A percentile compares a stretch with the other conserved stretches of the same genome.
Conservation (phyloP, 2,888 invertebrate species). For the Drosophila mettleri region DNA sequence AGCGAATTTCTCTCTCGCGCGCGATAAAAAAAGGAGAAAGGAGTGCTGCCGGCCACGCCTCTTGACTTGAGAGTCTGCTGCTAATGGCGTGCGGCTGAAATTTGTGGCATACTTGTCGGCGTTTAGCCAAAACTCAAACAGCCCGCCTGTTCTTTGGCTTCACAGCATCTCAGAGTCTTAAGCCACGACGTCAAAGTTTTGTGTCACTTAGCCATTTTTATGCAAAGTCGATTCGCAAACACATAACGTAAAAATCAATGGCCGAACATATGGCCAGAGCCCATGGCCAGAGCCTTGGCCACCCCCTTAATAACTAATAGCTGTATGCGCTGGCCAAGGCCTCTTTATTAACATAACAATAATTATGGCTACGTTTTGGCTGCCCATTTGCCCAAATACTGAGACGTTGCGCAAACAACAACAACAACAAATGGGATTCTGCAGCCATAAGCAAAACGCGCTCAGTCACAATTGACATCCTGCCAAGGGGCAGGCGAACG, state of each 20-base stretch:
- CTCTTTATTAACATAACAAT: constrained; percentile 76
- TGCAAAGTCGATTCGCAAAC: constrained; percentile 73
- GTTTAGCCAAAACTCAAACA: constrained; percentile 52
- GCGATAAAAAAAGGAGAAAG: constrained; percentile 27
- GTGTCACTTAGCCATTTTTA: constrained; percentile 64
- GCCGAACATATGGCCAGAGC: constrained; percentile 23
- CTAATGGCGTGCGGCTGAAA: constrained; percentile 58
- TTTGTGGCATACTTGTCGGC: constrained; percentile 62
- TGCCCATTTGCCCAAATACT: constrained; percentile 53
- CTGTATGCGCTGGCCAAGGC: constrained; percentile 17
- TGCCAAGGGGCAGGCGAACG: constrained; percentile 35
- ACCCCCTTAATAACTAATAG: constrained; percentile 45
- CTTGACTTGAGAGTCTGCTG: constrained; percentile 45
- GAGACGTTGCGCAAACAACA: constrained; percentile 66
- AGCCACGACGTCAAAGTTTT: constrained; percentile 32
- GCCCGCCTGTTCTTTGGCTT: background rate
- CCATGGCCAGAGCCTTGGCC: constrained; percentile 10
- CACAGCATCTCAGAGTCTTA: constrained; percentile 22
- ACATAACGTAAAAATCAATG: constrained; percentile 70
- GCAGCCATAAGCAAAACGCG: constrained; percentile 74
- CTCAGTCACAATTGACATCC: constrained; percentile 73
- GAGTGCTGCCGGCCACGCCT: constrained; percentile 71
- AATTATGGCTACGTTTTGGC: constrained; percentile 69
- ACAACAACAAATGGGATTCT: constrained; percentile 54
- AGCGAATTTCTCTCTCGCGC: constrained; percentile 44